A percentile compares a stretch with the other conserved stretches of the same genome.
Evolutionary conservation across 2,797 vertebrate genomes (phyloP).

Genomic region (Sebastes hopkinsi): DNA sequence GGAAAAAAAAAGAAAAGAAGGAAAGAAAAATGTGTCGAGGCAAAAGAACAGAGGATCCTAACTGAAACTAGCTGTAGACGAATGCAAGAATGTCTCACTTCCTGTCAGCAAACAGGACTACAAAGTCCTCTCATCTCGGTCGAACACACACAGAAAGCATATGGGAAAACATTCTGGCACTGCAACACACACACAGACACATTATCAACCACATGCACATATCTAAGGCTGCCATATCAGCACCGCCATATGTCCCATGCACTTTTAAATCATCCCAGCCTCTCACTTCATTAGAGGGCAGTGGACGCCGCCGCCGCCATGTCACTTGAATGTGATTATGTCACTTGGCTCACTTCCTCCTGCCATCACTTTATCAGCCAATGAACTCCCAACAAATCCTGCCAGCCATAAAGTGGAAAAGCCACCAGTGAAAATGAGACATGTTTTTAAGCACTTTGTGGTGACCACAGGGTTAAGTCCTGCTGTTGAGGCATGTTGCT

Average conservation of each 20-base stretch:
- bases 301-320: slow-evolving; percentile 25
- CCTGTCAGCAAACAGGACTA: slow-evolving; percentile 69
- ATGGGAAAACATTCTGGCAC: slow-evolving; percentile 60
- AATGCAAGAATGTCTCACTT: slow-evolving; percentile 68
- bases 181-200: slow-evolving; percentile 33
- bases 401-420: slow-evolving; percentile 32
- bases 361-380: slow-evolving; percentile 24
- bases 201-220: slow-evolving; percentile 40
- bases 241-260: slow-evolving; percentile 50
- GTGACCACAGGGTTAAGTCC: slow-evolving; percentile 40
- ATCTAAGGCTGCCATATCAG: slow-evolving; percentile 49
- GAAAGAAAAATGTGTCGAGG: slow-evolving; percentile 45
- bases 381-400: slow-evolving; percentile 25
- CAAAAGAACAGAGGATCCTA: slow-evolving; percentile 57
- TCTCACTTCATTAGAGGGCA: slow-evolving; percentile 50
- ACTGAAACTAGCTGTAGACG: slow-evolving; percentile 38
- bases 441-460: slow-evolving; percentile 29
- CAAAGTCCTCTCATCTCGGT: slow-evolving; percentile 61
- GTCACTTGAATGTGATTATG: slow-evolving; percentile 43
- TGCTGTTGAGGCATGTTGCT: slow-evolving; percentile 27
- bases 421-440: slow-evolving; percentile 20
- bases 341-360: slow-evolving; percentile 39
- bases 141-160: slow-evolving; percentile 62
- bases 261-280: slow-evolving; percentile 46
- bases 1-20: slow-evolving; percentile 1